Conservation (phyloP, 2,113 vertebrate genomes). For the Lophius piscatorius region DNA sequence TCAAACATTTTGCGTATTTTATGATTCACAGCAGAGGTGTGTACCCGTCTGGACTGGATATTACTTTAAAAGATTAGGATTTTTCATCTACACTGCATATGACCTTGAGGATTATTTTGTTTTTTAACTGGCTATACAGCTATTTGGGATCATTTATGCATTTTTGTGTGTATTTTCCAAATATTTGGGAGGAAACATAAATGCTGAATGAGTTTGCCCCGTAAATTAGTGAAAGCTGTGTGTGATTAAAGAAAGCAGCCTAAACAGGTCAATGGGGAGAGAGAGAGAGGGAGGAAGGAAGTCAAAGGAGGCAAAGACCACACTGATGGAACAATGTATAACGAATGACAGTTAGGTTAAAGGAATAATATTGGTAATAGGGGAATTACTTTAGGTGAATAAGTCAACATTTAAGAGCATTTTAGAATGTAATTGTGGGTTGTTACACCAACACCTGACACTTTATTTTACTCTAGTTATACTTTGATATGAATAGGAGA, state of each 20-base stretch:
- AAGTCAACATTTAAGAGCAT: constrained; percentile 36
- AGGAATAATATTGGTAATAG: constrained; percentile 9
- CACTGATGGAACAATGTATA: constrained; percentile 32
- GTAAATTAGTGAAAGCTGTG: constrained; percentile 15
- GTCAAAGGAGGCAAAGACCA: constrained; percentile 75
- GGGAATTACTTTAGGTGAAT: constrained; percentile 24
- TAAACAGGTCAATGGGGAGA: constrained; percentile 49
- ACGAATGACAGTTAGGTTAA: constrained; percentile 28
- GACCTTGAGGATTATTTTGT: not conserved
- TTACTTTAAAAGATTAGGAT: not conserved
- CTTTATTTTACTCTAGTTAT: no score
- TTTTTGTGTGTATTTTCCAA: constrained; percentile 54
- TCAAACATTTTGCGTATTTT: constrained; percentile 8
- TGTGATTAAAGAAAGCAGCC: constrained; percentile 26
- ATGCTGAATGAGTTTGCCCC: not conserved
- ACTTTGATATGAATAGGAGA: no score
- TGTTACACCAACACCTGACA: no score
- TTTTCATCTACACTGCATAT: not conserved
- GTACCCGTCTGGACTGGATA: not conserved
- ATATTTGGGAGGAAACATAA: constrained; percentile 45
- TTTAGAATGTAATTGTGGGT: no score
- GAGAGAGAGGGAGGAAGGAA: constrained; percentile 64
- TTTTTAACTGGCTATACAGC: no score
- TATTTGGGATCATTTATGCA: not conserved
- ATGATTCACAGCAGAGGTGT: constrained; percentile 26